A percentile compares a stretch with the other conserved stretches of the same genome.
These are phyloP conservation scores for Rhyacophila evoluta DNA, from an alignment of 2,888 invertebrate genomes.

Conservation along the genomic window DNA sequence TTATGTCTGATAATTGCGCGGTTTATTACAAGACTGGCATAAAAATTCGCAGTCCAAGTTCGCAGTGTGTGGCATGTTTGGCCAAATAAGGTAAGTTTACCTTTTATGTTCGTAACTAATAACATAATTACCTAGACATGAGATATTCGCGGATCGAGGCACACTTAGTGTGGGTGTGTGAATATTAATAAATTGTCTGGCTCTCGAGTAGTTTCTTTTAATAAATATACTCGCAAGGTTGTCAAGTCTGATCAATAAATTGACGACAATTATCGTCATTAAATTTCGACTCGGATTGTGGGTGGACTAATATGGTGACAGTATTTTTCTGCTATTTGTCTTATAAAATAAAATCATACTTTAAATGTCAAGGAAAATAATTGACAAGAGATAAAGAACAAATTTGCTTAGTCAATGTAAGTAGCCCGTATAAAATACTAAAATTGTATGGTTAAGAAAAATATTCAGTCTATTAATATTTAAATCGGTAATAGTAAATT, in stretches of 20 bases:
- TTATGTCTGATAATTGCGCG: not conserved
- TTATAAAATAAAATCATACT: no score
- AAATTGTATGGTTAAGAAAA: no score
- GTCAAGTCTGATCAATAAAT: not conserved
- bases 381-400: no score
- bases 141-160: not conserved
- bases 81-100: not conserved
- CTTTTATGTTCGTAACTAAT: conserved; percentile 6
- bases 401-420: no score
- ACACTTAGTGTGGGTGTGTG: not conserved
- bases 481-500: no score
- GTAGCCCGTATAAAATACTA: no score
- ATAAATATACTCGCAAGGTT: not conserved
- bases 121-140: conserved; percentile 5
- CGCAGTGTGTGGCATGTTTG: not conserved
- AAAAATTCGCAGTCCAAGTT: not conserved
- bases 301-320: no score
- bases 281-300: no score
- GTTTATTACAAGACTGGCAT: not conserved
- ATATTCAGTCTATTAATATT: no score
- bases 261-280: no score
- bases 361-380: no score
- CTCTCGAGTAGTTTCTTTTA: not conserved
- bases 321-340: no score
- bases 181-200: not conserved